Conservation (phyloP, 1,140 invertebrate species). For the Zaprionus ornatus region DNA sequence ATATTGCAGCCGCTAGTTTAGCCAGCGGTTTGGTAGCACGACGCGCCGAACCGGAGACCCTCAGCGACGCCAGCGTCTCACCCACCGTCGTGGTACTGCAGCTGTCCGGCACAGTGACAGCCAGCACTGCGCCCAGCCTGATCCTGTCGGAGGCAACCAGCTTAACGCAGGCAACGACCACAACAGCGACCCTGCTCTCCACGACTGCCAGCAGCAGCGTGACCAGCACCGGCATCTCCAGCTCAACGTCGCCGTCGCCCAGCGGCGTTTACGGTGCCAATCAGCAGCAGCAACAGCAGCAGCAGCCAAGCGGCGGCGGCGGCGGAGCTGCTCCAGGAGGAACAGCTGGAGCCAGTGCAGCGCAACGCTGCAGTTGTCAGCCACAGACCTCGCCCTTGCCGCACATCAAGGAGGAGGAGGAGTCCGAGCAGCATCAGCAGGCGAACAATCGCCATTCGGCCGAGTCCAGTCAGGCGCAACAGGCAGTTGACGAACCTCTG, state of each 20-base stretch:
- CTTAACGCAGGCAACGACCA: slow-evolving; percentile 14
- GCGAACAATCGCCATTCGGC: slow-evolving; percentile 54
- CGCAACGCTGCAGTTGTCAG: slow-evolving; percentile 76
- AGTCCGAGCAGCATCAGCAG: slow-evolving; percentile 85
- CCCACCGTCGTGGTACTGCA: slow-evolving; percentile 65
- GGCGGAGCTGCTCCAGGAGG: slow-evolving; percentile 5
- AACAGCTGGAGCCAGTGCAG: slow-evolving; percentile 81
- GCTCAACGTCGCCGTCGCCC: slow-evolving; percentile 39
- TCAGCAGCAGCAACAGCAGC: slow-evolving; percentile 74
- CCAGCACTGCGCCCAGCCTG: slow-evolving; percentile 40
- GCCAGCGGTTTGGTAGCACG: slow-evolving; percentile 74
- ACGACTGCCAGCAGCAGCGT: slow-evolving; percentile 4
- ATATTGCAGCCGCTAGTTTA: slow-evolving; percentile 74
- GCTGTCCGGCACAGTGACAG: slow-evolving; percentile 51
- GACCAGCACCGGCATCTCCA: slow-evolving; percentile 11
- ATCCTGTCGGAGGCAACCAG: slow-evolving; percentile 16
- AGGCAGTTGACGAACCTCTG: slow-evolving; percentile 20
- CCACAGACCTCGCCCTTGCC: slow-evolving; percentile 85
- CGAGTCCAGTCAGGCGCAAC: slow-evolving; percentile 19
- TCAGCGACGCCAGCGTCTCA: slow-evolving; percentile 79
- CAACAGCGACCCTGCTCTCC: slow-evolving; percentile 11
- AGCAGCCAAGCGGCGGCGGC: slow-evolving; percentile 55
- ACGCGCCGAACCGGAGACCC: slow-evolving; percentile 75
- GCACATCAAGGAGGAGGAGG: slow-evolving; percentile 86
- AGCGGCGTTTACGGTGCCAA: slow-evolving; percentile 37